Conservation (phyloP, 2,113 vertebrate genomes). For the Okapia johnstoni region DNA sequence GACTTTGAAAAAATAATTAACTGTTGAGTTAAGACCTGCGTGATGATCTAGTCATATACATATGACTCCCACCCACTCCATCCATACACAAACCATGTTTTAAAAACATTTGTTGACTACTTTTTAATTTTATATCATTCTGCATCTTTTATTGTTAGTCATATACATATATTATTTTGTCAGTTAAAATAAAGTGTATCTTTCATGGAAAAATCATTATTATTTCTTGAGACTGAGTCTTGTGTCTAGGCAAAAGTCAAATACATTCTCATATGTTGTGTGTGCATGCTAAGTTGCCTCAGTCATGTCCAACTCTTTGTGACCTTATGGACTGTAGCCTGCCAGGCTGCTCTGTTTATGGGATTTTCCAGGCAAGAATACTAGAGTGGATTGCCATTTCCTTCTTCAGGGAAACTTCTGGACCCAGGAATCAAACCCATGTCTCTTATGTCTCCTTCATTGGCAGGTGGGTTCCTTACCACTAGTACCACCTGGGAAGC, state of each 20-base stretch:
- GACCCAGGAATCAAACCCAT: background rate
- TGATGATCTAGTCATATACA: background rate
- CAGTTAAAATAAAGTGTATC: background rate
- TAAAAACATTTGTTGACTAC: background rate
- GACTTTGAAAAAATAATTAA: background rate
- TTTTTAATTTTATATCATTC: background rate
- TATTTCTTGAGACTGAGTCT: background rate
- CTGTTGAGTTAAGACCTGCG: background rate
- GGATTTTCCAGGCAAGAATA: background rate
- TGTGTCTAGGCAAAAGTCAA: background rate
- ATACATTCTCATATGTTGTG: background rate
- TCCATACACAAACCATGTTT: background rate
- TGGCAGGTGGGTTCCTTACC: background rate
- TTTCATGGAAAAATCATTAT: background rate
- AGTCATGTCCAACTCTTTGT: background rate
- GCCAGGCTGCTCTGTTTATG: background rate
- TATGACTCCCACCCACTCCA: background rate
- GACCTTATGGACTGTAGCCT: background rate
- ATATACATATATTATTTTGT: background rate
- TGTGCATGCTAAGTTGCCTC: background rate
- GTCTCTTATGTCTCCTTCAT: background rate
- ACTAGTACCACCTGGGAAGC: background rate
- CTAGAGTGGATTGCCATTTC: background rate
- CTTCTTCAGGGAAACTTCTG: background rate
- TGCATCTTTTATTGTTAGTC: background rate